Conservation (phyloP, 2,113 vertebrate genomes). For the Zonotrichia leucophrys region DNA sequence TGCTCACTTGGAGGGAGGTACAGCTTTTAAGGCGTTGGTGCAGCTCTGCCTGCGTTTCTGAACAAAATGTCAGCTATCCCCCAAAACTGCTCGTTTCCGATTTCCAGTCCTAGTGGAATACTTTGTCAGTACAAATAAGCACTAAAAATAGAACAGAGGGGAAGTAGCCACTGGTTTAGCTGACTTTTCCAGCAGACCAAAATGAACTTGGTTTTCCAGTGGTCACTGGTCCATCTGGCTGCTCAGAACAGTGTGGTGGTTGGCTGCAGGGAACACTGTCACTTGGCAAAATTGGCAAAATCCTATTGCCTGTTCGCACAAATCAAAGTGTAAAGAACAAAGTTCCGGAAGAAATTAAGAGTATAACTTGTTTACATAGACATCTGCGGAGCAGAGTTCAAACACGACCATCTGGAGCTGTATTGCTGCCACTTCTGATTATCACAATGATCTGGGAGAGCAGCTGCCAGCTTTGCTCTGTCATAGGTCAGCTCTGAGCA, state of each 20-base stretch:
- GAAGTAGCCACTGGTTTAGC: not conserved
- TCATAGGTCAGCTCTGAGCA: slow-evolving; percentile 35
- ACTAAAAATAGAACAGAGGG: not conserved
- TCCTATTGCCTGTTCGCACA: not conserved
- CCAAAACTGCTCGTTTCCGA: not conserved
- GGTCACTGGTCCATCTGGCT: not conserved
- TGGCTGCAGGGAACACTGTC: not conserved
- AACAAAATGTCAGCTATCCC: not conserved
- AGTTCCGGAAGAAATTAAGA: slow-evolving; percentile 76
- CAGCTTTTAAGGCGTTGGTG: fast-evolving
- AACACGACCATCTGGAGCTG: slow-evolving; percentile 65
- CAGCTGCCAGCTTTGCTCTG: slow-evolving; percentile 53
- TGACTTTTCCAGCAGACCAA: not conserved
- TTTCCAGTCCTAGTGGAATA: not conserved
- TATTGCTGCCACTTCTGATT: slow-evolving; percentile 55
- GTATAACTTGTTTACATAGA: slow-evolving; percentile 73
- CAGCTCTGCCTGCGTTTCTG: not conserved
- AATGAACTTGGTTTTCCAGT: not conserved
- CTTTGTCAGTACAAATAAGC: slow-evolving; percentile 24
- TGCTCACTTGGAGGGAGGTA: fast-evolving
- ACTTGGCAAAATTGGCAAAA: not conserved
- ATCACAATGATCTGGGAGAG: slow-evolving; percentile 53
- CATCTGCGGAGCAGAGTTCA: slow-evolving; percentile 67
- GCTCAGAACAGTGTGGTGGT: not conserved
- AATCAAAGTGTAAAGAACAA: slow-evolving; percentile 70